These are phyloP conservation scores for Rhagoletis pomonella DNA, from an alignment of 1,140 invertebrate genomes.

Conservation along the genomic window DNA sequence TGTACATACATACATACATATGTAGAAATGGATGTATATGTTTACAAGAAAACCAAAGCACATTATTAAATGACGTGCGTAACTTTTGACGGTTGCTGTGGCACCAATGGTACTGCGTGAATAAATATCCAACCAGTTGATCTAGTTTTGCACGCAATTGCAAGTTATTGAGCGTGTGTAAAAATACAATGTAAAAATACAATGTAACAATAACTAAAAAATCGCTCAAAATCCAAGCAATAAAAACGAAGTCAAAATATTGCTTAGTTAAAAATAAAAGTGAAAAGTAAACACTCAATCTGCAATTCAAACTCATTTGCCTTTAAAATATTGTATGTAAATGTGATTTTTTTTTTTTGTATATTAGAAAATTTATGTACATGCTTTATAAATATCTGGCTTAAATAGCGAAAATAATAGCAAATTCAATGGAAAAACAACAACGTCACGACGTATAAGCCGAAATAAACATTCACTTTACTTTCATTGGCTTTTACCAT, in stretches of 20 bases:
- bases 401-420: background rate
- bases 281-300: constrained; percentile 4
- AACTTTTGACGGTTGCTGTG: background rate
- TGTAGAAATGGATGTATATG: too few species aligned
- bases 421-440: background rate
- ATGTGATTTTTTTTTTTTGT: too few species aligned
- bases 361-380: constrained; percentile 5
- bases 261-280: background rate
- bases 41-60: too few species aligned
- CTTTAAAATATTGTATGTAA: background rate
- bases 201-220: too few species aligned
- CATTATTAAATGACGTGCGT: constrained; percentile 21
- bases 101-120: background rate
- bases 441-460: constrained; percentile 21
- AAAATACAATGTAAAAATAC: background rate
- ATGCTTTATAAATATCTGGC: background rate
- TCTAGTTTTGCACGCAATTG: constrained; percentile 39
- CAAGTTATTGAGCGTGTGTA: background rate
- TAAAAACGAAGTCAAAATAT: background rate
- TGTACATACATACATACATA: too few species aligned
- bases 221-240: too few species aligned
- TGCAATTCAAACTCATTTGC: constrained; percentile 19
- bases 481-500: constrained; percentile 18
- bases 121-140: constrained; percentile 46
- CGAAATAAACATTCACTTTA: constrained; percentile 27